These are phyloP conservation scores for Pterobdella sp. DNA, from an alignment of 2,888 invertebrate genomes.

Conservation along the genomic window DNA sequence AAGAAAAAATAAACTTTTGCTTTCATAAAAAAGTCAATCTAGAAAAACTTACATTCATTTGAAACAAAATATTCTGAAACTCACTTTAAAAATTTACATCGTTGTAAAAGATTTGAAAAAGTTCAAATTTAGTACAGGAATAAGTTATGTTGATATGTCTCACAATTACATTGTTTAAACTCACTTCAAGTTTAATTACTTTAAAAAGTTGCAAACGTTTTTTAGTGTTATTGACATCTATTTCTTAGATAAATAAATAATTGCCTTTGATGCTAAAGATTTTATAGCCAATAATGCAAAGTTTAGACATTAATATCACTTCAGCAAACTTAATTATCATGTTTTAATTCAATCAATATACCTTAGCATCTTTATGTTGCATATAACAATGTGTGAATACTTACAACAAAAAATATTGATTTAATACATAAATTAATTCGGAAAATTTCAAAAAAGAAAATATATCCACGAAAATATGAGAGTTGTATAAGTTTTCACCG, in stretches of 20 bases:
- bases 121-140: background rate
- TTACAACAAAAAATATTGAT: no score
- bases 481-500: no score
- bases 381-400: background rate
- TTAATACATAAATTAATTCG: no score
- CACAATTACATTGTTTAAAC: background rate
- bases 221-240: no score
- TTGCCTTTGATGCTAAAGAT: background rate
- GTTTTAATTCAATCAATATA: background rate
- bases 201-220: no score
- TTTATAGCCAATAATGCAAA: constrained; percentile 3
- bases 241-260: no score
- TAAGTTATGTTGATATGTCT: background rate
- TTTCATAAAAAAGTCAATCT: background rate
- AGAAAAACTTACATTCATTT: background rate
- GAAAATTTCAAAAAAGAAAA: no score
- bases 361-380: constrained; percentile 5
- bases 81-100: background rate
- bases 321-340: background rate
- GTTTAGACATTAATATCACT: background rate
- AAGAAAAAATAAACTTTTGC: background rate
- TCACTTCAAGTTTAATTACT: no score
- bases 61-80: background rate
- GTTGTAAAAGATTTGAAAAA: background rate
- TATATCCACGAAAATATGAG: no score